Base-by-base conservation (phyloP, 1,140 invertebrate genomes). In the Charaxes varanes region DNA sequence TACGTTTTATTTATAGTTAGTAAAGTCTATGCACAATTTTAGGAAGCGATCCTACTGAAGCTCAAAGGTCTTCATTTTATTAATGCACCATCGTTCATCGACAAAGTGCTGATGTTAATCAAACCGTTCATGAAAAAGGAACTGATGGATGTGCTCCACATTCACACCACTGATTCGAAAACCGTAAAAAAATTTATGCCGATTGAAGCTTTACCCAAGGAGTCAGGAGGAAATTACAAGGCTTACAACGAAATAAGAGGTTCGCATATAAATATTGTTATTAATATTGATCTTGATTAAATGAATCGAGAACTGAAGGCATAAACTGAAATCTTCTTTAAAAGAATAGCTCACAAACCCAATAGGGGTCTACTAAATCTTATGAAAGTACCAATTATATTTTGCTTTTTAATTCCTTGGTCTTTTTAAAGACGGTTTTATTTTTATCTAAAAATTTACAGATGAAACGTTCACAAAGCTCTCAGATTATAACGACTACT, bases 41-140 rank as follows among this genome's bases (percentile, higher is more conserved):
- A 58, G 54, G 50, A 58, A 43, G 54, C 50, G 7, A 46, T 71
- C 28, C 30, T 67, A 4, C 28, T 67, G 0, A 71, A 60, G 23
- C 63, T 93, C 0, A 88, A 88, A 49, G 87, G 88, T 0, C 65
- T 92, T 0, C 90, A 92, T 49, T 90, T 89, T 26, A 80, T 91
- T 24, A 92, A 92, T 41, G 87, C 88, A 15, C 88, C 89, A 0
- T 74, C 87, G 0, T 88, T 91, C 10, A 87, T 92, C 69, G 90
- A 92, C 47, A 88, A 88, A 57, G 69, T 92, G 13, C 42, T 93
- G 46, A 81, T 86, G 2, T 55, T 92, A 24, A 86, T 92, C 71
- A 88, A 84, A 53, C 91, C 91, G 0, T 91, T 93, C 41, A 86
- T 92, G 85, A 92, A 92, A 53, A 90, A 90, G 28, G 87, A 90